Conservation (phyloP, 1,140 invertebrate species). For the Eupristina koningsbergeri region DNA sequence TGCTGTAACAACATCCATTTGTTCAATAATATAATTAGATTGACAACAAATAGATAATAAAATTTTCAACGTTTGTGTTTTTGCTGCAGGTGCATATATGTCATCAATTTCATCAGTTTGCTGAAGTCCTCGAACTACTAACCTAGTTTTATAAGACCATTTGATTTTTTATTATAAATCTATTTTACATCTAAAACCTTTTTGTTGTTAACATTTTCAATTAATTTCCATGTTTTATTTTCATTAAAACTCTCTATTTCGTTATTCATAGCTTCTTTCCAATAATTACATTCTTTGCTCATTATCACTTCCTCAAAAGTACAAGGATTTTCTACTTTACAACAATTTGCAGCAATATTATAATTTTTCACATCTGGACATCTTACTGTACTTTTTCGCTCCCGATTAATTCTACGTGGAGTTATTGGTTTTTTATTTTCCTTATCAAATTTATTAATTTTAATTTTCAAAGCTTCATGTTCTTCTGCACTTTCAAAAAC, state of each 20-base stretch:
- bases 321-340: conserved; percentile 17
- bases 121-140: conserved; percentile 42
- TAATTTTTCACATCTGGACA: neutral
- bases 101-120: conserved; percentile 56
- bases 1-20: conserved; percentile 20
- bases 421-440: neutral
- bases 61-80: conserved; percentile 29
- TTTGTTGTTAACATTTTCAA: conserved; percentile 37
- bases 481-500: conserved; percentile 13
- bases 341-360: conserved; percentile 36
- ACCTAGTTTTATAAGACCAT: conserved; percentile 39
- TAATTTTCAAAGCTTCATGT: neutral
- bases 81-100: conserved; percentile 48
- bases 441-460: neutral
- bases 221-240: conserved; percentile 43
- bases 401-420: neutral
- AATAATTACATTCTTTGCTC: conserved; percentile 21
- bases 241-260: conserved; percentile 43
- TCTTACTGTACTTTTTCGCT: neutral
- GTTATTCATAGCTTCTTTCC: conserved; percentile 35
- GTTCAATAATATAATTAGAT: conserved; percentile 8
- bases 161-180: conserved; percentile 38
- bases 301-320: conserved; percentile 41
- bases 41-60: conserved; percentile 36
- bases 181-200: conserved; percentile 41